A percentile compares a stretch with the other conserved stretches of the same genome.
These are phyloP conservation scores for Catostomus latipinnis DNA, from an alignment of 2,797 vertebrate species.

Conservation along the genomic window DNA sequence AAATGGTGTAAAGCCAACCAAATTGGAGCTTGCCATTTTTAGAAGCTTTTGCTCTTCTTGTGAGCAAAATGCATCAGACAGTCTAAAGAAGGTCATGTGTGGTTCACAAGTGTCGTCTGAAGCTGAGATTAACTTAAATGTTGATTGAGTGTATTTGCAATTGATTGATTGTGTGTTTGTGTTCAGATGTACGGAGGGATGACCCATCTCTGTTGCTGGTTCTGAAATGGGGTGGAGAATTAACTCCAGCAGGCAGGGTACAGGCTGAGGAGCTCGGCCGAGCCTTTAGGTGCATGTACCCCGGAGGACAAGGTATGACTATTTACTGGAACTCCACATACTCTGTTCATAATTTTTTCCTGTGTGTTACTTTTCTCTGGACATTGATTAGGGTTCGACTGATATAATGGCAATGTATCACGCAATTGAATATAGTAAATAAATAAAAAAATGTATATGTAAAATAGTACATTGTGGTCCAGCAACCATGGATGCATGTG, in stretches of 20 bases:
- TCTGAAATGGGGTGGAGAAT: constrained; percentile 89
- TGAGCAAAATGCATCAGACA: no score
- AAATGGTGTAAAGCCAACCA: no score
- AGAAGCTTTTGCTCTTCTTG: not conserved
- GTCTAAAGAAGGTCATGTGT: no score
- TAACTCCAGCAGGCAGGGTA: constrained; percentile 88
- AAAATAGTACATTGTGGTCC: no score
- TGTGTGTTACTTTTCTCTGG: not conserved
- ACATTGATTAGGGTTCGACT: no score
- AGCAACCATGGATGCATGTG: no score
- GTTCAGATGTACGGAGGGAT: constrained; percentile 81
- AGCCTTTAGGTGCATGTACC: constrained; percentile 91
- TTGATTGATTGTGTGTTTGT: constrained; percentile 8
- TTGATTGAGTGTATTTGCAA: not conserved
- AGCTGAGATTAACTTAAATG: no score
- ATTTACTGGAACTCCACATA: not conserved
- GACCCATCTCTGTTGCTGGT: constrained; percentile 88
- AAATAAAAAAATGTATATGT: no score
- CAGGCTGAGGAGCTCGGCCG: constrained; percentile 90
- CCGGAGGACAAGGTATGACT: constrained; percentile 87
- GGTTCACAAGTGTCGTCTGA: no score
- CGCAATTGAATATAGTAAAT: no score
- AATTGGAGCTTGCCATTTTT: not conserved
- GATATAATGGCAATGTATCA: no score
- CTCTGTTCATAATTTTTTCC: not conserved